Percentiles rank a stretch among this genome's conserved stretches.
These are phyloP conservation scores for Phyllotis vaccarum DNA, from an alignment of 2,797 vertebrate genomes.

Conservation along the genomic window DNA sequence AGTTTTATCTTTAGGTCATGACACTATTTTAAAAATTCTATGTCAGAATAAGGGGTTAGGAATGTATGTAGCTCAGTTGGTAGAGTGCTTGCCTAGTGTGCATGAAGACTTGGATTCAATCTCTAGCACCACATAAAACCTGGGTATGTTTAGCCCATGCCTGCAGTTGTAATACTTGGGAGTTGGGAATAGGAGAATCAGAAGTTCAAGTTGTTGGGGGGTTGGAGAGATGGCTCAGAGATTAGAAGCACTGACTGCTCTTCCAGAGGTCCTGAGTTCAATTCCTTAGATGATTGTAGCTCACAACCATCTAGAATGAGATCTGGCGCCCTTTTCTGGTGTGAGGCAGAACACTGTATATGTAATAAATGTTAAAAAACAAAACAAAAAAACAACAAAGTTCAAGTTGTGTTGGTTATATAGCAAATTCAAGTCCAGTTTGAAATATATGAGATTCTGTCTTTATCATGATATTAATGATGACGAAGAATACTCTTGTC, in stretches of 20 bases:
- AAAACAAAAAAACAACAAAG: too few relatives aligned
- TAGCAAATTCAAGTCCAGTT: background rate
- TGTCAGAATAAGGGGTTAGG: constrained; percentile 50
- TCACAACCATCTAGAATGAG: too few relatives aligned
- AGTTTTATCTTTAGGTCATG: constrained; percentile 10
- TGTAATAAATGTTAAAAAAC: too few relatives aligned
- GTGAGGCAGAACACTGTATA: too few relatives aligned
- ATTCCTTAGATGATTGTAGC: too few relatives aligned
- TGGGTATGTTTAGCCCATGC: background rate
- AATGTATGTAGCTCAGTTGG: background rate
- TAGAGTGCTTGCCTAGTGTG: background rate
- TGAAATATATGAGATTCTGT: background rate
- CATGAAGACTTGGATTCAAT: background rate
- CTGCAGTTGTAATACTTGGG: background rate
- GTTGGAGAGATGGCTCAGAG: too few relatives aligned
- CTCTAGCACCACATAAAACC: background rate
- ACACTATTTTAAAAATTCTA: constrained; percentile 31
- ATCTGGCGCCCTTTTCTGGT: too few relatives aligned
- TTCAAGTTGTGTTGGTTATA: too few relatives aligned
- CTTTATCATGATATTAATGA: background rate
- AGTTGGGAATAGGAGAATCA: background rate
- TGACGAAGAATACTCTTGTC: constrained; percentile 15
- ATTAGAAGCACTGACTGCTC: too few relatives aligned
- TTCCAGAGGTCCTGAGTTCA: too few relatives aligned
- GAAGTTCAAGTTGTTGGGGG: background rate